Evolutionary conservation across 2,888 invertebrate species (phyloP).

Genomic region (Papilio elwesi): DNA sequence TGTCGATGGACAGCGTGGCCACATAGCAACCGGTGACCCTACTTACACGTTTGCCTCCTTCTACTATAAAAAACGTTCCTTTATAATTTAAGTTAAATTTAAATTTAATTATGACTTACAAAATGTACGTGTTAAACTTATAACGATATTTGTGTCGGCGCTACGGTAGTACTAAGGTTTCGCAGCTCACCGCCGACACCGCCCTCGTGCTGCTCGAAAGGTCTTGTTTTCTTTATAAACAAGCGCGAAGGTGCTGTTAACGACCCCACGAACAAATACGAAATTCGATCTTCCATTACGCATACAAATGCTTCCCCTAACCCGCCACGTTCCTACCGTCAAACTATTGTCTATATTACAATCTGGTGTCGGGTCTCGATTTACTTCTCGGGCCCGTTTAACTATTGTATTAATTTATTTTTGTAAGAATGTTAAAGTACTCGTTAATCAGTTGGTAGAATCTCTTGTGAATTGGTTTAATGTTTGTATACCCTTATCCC

Average conservation of each 20-base stretch:
- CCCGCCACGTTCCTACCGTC: conserved; percentile 56
- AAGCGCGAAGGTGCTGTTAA: conserved; percentile 81
- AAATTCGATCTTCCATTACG: conserved; percentile 83
- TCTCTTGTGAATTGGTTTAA: conserved; percentile 28
- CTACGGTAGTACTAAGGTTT: conserved; percentile 57
- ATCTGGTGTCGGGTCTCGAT: conserved; percentile 59
- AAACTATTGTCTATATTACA: conserved; percentile 72
- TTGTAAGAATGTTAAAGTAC: conserved; percentile 16
- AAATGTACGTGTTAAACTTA: conserved; percentile 50
- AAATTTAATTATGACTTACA: conserved; percentile 27
- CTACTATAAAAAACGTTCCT: too few relatives aligned
- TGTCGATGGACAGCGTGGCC: too few relatives aligned
- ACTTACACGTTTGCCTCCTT: too few relatives aligned
- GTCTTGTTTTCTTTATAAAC: conserved; percentile 83
- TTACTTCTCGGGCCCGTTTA: conserved; percentile 49
- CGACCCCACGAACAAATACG: conserved; percentile 83
- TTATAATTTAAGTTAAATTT: too few relatives aligned
- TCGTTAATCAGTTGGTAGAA: conserved; percentile 37
- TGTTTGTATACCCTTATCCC: conserved; percentile 53
- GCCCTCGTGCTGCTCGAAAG: conserved; percentile 63
- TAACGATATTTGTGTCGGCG: conserved; percentile 60
- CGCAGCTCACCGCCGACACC: conserved; percentile 51
- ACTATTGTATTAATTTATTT: conserved; percentile 58
- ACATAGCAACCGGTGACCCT: too few relatives aligned
- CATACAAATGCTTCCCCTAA: conserved; percentile 78